These are phyloP conservation scores for Aspidiotus rigidus DNA, from an alignment of 2,888 invertebrate species.

Conservation along the genomic window DNA sequence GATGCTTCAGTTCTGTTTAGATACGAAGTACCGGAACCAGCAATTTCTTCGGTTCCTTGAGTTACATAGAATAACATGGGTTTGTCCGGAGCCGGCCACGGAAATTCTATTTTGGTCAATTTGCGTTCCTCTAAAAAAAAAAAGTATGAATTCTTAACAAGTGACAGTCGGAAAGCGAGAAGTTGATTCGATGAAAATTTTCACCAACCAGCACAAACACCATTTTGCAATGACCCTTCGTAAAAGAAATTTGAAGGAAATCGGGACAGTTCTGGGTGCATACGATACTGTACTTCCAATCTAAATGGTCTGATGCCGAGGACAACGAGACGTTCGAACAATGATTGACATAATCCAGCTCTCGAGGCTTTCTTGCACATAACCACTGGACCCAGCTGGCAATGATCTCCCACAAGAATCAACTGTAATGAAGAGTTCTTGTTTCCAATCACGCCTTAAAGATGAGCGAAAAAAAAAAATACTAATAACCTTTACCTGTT, in stretches of 20 bases:
- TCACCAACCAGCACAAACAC: slow-evolving; percentile 73
- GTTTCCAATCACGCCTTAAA: too few species aligned
- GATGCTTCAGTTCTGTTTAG: slow-evolving; percentile 97
- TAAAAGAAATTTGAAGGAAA: slow-evolving; percentile 99
- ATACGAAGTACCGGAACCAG: slow-evolving; percentile 96
- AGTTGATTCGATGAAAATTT: background rate
- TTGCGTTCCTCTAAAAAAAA: slow-evolving; percentile 68
- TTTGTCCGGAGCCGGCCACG: slow-evolving; percentile 92
- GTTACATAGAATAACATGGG: slow-evolving; percentile 99
- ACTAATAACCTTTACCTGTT: slow-evolving; percentile 53
- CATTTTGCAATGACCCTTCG: slow-evolving; percentile 97
- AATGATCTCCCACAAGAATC: slow-evolving; percentile 97
- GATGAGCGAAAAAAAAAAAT: too few species aligned
- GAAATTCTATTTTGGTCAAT: slow-evolving; percentile 83
- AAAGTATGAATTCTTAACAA: background rate
- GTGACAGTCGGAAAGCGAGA: too few species aligned
- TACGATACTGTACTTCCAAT: slow-evolving; percentile 94
- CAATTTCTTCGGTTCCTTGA: slow-evolving; percentile 97
- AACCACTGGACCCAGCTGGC: slow-evolving; percentile 96
- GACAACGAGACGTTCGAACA: slow-evolving; percentile 94
- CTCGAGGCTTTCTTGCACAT: slow-evolving; percentile 99
- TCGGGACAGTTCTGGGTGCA: slow-evolving; percentile 95
- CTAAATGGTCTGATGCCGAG: slow-evolving; percentile 94
- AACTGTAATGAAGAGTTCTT: slow-evolving; percentile 45
- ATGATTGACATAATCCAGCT: slow-evolving; percentile 91